These are phyloP conservation scores for Acrossocheilus wenchowensis DNA, from an alignment of 2,797 vertebrate species.

Conservation along the genomic window DNA sequence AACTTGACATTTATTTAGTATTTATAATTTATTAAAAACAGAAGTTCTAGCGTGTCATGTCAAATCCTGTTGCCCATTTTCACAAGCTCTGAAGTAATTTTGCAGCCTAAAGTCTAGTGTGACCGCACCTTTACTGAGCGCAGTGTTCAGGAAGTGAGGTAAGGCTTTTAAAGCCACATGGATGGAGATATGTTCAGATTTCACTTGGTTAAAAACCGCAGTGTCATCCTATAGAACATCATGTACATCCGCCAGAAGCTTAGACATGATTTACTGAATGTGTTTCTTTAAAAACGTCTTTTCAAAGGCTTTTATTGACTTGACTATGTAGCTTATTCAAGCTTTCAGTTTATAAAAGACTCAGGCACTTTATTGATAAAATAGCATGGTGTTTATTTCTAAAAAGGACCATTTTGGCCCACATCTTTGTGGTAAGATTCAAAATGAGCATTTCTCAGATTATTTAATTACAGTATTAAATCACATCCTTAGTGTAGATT, in stretches of 20 bases:
- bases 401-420: neutral
- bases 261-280: neutral
- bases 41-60: neutral
- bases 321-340: neutral
- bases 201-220: conserved; percentile 39
- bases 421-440: neutral
- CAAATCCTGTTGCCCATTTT: conserved; percentile 13
- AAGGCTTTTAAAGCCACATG: conserved; percentile 41
- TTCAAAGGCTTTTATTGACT: neutral
- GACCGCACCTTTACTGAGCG: conserved; percentile 8
- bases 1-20: neutral
- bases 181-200: conserved; percentile 49
- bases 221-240: conserved; percentile 1
- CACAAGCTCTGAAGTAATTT: conserved; percentile 7
- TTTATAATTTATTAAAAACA: conserved; percentile 2
- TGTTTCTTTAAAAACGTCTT: neutral
- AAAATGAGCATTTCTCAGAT: neutral
- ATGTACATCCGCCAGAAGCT: neutral
- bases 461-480: neutral
- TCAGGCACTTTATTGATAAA: neutral
- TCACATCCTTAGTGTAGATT: neutral
- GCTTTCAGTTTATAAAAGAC: conserved; percentile 12
- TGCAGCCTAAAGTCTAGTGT: neutral
- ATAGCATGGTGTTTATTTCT: neutral
- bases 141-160: conserved; percentile 31